These are phyloP conservation scores for Nomada fucata DNA, from an alignment of 2,888 invertebrate species.

Conservation along the genomic window DNA sequence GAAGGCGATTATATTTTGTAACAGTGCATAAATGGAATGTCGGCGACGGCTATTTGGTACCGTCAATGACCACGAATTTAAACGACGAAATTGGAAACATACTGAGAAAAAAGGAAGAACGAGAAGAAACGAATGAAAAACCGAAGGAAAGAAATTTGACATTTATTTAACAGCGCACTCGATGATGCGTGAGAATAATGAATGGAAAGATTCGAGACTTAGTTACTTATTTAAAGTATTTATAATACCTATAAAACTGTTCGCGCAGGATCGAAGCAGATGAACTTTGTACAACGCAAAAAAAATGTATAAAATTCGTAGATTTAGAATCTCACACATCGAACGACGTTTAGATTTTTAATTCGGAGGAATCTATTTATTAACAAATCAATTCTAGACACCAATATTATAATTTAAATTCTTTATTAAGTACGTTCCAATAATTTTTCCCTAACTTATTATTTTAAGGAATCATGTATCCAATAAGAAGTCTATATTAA, in stretches of 20 bases:
- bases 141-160: conserved; percentile 20
- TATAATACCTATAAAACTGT: conserved; percentile 16
- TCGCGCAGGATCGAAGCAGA: conserved; percentile 3
- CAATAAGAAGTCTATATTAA: neutral
- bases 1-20: neutral
- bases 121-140: neutral
- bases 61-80: conserved; percentile 43
- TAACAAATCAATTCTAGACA: neutral
- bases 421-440: neutral
- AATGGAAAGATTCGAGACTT: conserved; percentile 43
- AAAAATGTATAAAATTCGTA: conserved; percentile 4
- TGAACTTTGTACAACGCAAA: conserved; percentile 26
- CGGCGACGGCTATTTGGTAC: conserved; percentile 31
- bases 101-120: neutral
- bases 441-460: neutral
- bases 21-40: neutral
- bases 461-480: neutral
- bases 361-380: too few species aligned
- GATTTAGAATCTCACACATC: conserved; percentile 26
- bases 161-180: conserved; percentile 39
- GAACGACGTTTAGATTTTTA: conserved; percentile 18
- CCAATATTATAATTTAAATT: conserved; percentile 4
- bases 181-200: conserved; percentile 34
- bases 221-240: conserved; percentile 57
- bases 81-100: conserved; percentile 18